Evolutionary conservation across 92 coral and sea anemone species (phyloP), one percentile per base, ranked within the genome.

Genomic region (Porites evermanni): DNA sequence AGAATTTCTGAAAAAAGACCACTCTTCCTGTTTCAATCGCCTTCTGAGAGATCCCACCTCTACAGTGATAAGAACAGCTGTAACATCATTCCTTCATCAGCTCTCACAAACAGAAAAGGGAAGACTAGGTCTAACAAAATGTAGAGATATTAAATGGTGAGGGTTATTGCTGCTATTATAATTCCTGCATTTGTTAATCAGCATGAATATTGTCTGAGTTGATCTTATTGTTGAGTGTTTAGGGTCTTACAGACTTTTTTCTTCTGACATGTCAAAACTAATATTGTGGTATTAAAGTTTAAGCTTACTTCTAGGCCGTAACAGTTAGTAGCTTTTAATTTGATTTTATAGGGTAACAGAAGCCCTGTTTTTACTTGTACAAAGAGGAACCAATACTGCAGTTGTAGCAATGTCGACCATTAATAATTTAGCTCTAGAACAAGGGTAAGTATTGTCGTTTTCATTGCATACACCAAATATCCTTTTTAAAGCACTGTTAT

Each of bases 361-460:
- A 70, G 88, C 93, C 17, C 75, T 95, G 29, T 81, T 93, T 50
- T 82, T 86, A 59, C 90, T 93, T 71, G 90, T 89, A 38, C 89
- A 88, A 52, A 82, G 88, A 66, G 92, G 95, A 65, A 86, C 93
- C 63, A 85, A 70, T 68, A 91, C 84, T 69, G 89, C 98, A 53
- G 93, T 89, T 61, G 87, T 94, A 86, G 98, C 95, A 73, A 94
- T 96, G 98, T 89, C 96, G 58, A 92, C 95, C 68, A 91, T 96
- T 38, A 92, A 95, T 77, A 92, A 96, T 79, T 79, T 96, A 32
- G 95, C 98, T 29, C 70, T 94, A 80, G 96, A 96, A 69, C 54
- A 76, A 60, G 92, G 85, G 98, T 96, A 96, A 82, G 94, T 14
- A 13, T 51, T 53, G 11, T 60, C 29, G 9, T 17, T 0, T 71